A percentile compares a stretch with the other conserved stretches of the same genome.
Evolutionary conservation across 1,140 invertebrate species (phyloP).

Genomic region (Drosophila kikkawai): DNA sequence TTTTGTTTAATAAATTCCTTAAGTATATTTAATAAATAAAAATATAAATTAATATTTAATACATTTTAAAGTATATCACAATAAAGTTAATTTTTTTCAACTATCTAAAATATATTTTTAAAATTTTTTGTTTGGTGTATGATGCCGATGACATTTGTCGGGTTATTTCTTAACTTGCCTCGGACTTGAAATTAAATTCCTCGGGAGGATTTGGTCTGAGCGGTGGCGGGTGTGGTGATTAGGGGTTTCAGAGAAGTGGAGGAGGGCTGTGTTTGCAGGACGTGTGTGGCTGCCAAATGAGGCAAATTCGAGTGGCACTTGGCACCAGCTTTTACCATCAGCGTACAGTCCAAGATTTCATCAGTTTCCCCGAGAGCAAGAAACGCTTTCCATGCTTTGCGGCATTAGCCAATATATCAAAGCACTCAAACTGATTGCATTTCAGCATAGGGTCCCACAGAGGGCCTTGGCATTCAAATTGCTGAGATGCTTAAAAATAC

Average conservation of each 20-base stretch:
- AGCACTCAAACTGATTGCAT: constrained; percentile 75
- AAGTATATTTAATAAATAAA: neutral
- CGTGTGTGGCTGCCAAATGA: constrained; percentile 73
- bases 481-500: neutral
- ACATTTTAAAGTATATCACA: neutral
- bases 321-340: constrained; percentile 29
- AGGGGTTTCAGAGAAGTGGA: neutral
- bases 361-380: constrained; percentile 41
- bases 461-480: neutral
- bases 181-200: constrained; percentile 68
- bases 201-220: constrained; percentile 18
- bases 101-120: neutral
- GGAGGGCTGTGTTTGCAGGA: constrained; percentile 1
- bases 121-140: constrained; percentile 11
- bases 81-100: neutral
- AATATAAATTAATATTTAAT: neutral
- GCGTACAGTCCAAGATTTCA: constrained; percentile 5
- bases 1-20: too few relatives aligned
- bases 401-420: constrained; percentile 69
- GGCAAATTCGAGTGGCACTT: constrained; percentile 56
- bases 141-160: constrained; percentile 62
- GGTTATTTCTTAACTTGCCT: constrained; percentile 76
- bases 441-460: constrained; percentile 54
- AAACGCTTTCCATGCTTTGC: constrained; percentile 37
- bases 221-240: constrained; percentile 2